Percentiles rank a stretch among this genome's conserved stretches.
Evolutionary conservation across 1,140 invertebrate genomes (phyloP).

Genomic region (Nixonia krombeini): DNA sequence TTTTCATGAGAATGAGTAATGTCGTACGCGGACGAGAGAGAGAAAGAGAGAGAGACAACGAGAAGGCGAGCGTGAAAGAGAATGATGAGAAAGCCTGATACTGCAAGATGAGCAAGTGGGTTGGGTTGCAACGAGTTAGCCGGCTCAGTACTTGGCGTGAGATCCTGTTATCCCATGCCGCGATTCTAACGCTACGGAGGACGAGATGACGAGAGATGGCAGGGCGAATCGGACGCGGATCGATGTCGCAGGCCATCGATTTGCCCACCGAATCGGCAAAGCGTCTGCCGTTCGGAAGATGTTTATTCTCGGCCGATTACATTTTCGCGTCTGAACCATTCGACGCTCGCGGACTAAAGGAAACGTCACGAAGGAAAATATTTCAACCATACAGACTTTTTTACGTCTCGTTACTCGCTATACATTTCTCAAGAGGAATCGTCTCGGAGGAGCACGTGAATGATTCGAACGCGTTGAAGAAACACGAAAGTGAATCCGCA

Average conservation of each 20-base stretch:
- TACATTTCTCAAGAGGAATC: too few relatives aligned
- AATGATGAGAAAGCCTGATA: conserved; percentile 47
- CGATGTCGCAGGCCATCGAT: conserved; percentile 37
- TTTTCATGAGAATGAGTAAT: conserved; percentile 45
- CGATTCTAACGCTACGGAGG: conserved; percentile 42
- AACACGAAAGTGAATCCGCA: too few relatives aligned
- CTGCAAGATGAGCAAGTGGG: conserved; percentile 54
- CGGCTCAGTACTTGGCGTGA: conserved; percentile 64
- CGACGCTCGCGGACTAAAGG: not conserved
- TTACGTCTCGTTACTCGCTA: too few relatives aligned
- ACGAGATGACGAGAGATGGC: conserved; percentile 30
- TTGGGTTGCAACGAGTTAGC: conserved; percentile 66
- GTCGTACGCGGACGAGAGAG: conserved; percentile 32
- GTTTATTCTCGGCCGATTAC: too few relatives aligned
- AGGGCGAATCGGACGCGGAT: conserved; percentile 36
- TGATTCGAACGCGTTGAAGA: too few relatives aligned
- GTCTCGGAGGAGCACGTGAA: too few relatives aligned
- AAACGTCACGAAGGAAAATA: not conserved
- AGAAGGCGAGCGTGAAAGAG: conserved; percentile 29
- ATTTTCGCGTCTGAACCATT: too few relatives aligned
- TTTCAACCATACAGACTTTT: too few relatives aligned
- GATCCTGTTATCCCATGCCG: conserved; percentile 61
- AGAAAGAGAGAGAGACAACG: conserved; percentile 19
- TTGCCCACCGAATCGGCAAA: conserved; percentile 17
- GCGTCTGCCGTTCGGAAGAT: not conserved